Evolutionary conservation across 2,888 invertebrate genomes (phyloP).

Genomic region (Stenodera caucasica): DNA sequence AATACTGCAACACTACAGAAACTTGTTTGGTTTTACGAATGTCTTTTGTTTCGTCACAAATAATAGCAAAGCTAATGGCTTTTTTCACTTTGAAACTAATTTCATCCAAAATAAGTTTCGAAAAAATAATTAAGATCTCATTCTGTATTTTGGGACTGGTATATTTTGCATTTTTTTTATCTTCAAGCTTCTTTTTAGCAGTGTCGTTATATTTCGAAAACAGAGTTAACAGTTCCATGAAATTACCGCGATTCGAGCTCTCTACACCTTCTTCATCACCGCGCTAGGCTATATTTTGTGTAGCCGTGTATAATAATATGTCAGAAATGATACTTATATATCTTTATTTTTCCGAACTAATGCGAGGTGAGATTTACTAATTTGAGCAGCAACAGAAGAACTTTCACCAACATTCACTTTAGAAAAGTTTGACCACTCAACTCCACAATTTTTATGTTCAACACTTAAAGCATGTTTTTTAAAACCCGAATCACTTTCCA

Average conservation of each 20-base stretch:
- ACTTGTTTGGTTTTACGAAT: slow-evolving; percentile 14
- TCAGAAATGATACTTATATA: slow-evolving; percentile 11
- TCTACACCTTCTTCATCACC: slow-evolving; percentile 10
- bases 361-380: slow-evolving; percentile 6
- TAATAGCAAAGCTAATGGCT: slow-evolving; percentile 16
- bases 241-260: slow-evolving; percentile 13
- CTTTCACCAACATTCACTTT: background rate
- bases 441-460: slow-evolving; percentile 10
- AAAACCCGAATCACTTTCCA: slow-evolving; percentile 6
- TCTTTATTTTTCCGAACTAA: slow-evolving; percentile 13
- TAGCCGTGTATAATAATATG: slow-evolving; percentile 11
- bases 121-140: slow-evolving; percentile 15
- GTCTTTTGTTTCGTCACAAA: slow-evolving; percentile 23
- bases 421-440: background rate
- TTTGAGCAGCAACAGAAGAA: slow-evolving; percentile 3
- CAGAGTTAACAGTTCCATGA: slow-evolving; percentile 15
- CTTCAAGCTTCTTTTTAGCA: slow-evolving; percentile 2
- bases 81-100: background rate
- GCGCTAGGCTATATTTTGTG: slow-evolving; percentile 10
- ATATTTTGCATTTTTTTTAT: slow-evolving; percentile 16
- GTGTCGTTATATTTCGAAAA: slow-evolving; percentile 13
- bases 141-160: slow-evolving; percentile 17
- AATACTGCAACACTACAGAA: slow-evolving; percentile 11
- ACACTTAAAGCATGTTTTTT: slow-evolving; percentile 9
- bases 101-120: slow-evolving; percentile 14